Percentiles rank a stretch among this genome's conserved stretches.
Evolutionary conservation across 2,888 invertebrate species (phyloP).

Genomic region (Dryobota labecula): DNA sequence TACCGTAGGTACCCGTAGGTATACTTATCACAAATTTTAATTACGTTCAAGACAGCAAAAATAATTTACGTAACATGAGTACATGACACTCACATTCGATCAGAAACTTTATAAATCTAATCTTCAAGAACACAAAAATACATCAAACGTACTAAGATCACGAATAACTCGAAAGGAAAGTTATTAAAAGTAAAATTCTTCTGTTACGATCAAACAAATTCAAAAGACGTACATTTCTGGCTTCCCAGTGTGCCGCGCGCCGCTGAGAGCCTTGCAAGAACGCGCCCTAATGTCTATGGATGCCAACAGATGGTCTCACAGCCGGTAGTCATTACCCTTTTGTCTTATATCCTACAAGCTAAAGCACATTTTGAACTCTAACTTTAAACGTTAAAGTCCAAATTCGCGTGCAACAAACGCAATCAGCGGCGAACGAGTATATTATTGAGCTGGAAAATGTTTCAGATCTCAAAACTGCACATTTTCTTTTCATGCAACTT

Average conservation of each 20-base stretch:
- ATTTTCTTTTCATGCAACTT: constrained; percentile 70
- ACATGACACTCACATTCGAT: constrained; percentile 32
- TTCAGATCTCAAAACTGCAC: constrained; percentile 82
- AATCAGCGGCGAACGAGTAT: constrained; percentile 77
- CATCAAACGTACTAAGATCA: constrained; percentile 46
- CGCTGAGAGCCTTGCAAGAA: constrained; percentile 75
- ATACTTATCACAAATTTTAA: constrained; percentile 6
- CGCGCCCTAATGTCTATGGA: constrained; percentile 83
- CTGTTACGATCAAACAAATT: constrained; percentile 58
- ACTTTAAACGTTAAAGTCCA: constrained; percentile 55
- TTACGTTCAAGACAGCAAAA: constrained; percentile 14
- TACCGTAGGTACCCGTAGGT: neutral
- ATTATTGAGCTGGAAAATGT: constrained; percentile 84
- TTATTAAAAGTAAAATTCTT: constrained; percentile 57
- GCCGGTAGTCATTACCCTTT: constrained; percentile 84
- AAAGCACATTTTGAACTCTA: constrained; percentile 68
- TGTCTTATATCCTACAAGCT: constrained; percentile 76
- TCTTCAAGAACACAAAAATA: constrained; percentile 49
- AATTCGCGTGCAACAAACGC: constrained; percentile 62
- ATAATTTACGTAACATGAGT: constrained; percentile 13
- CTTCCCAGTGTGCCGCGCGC: constrained; percentile 74
- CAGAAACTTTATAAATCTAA: constrained; percentile 36
- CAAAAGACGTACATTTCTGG: constrained; percentile 63
- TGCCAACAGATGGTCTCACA: constrained; percentile 85
- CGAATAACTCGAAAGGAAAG: constrained; percentile 42